Percentiles rank a stretch among this genome's conserved stretches.
Evolutionary conservation across 1,140 invertebrate species (phyloP).

Genomic region (Myzus persicae): DNA sequence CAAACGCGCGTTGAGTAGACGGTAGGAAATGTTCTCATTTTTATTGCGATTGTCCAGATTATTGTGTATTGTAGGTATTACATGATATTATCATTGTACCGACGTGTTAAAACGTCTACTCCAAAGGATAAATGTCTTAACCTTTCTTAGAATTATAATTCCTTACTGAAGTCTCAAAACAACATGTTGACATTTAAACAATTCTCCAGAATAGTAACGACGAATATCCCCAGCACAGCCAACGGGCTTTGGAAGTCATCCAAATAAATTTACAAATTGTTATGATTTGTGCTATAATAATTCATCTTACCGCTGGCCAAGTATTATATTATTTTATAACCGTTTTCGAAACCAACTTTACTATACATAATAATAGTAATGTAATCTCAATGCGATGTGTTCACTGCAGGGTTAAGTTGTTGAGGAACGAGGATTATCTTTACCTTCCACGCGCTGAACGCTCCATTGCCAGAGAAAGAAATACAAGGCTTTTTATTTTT

Average conservation of each 20-base stretch:
- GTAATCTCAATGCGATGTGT: background rate
- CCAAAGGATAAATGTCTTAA: background rate
- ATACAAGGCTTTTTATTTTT: background rate
- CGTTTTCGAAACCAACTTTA: background rate
- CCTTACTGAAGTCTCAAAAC: background rate
- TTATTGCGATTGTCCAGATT: background rate
- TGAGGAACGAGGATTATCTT: background rate
- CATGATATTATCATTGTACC: background rate
- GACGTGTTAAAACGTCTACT: background rate
- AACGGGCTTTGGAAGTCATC: slow-evolving; percentile 11
- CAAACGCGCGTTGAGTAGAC: background rate
- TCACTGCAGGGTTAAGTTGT: background rate
- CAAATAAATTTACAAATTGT: background rate
- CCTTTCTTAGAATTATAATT: background rate
- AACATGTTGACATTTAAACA: background rate
- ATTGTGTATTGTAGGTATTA: background rate
- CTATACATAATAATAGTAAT: background rate
- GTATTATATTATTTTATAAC: slow-evolving; percentile 12
- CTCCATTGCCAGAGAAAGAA: background rate
- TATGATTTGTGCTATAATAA: background rate
- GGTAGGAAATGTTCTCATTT: background rate
- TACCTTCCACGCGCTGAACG: background rate
- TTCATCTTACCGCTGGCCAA: background rate
- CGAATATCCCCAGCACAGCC: background rate
- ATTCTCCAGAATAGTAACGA: background rate